phyloP scores from a whole-genome alignment of 2,888 invertebrate genomes.

The Agonopterix heracliana region DNA sequence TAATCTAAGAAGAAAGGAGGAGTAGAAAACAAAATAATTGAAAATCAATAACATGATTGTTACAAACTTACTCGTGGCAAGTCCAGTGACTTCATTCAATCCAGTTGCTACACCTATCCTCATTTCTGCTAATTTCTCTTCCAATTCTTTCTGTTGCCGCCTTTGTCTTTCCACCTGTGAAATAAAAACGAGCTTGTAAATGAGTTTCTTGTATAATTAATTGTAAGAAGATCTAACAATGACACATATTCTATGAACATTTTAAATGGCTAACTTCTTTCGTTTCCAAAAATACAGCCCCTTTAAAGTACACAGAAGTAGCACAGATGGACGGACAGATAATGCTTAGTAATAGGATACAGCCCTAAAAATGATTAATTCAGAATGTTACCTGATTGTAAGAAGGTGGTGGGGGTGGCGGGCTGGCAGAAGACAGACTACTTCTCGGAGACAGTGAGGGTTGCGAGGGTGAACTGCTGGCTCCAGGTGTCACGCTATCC shows the following conservation, averaged over 20 bases:
- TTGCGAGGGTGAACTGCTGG: slow-evolving; percentile 81
- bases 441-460: slow-evolving; percentile 91
- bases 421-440: slow-evolving; percentile 90
- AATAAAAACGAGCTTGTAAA: slow-evolving; percentile 7
- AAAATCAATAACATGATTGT: neutral
- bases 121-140: slow-evolving; percentile 74
- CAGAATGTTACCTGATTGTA: slow-evolving; percentile 52
- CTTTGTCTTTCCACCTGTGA: slow-evolving; percentile 81
- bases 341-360: too few species aligned
- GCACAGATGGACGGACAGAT: too few species aligned
- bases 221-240: too few species aligned
- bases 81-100: slow-evolving; percentile 66
- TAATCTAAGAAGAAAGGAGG: too few species aligned
- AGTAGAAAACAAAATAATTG: too few species aligned
- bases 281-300: too few species aligned
- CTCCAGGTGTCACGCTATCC: slow-evolving; percentile 79
- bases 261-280: too few species aligned
- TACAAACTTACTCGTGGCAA: slow-evolving; percentile 56
- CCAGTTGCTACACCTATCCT: slow-evolving; percentile 70
- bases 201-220: too few species aligned
- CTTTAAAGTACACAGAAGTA: too few species aligned
- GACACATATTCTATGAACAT: too few species aligned
- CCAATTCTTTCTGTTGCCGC: slow-evolving; percentile 67
- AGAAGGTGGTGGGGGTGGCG: slow-evolving; percentile 80
- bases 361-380: too few species aligned